Evolutionary conservation across 2,888 invertebrate genomes (phyloP).

Genomic region (Thecocarcelia acutangulata): DNA sequence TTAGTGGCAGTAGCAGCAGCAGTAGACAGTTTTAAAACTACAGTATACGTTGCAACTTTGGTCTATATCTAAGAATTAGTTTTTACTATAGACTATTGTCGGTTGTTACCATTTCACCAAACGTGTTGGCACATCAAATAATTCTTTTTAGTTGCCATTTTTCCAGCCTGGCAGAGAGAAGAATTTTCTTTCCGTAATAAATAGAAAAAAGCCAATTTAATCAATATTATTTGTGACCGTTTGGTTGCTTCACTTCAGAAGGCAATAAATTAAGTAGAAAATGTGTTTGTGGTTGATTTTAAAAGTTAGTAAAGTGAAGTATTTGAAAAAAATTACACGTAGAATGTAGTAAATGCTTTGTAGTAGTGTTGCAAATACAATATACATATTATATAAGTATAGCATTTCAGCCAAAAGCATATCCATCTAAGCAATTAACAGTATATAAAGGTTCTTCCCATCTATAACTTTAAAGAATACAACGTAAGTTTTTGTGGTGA

Average conservation of each 20-base stretch:
- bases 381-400: too few relatives aligned
- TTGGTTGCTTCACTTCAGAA: background rate
- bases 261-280: conserved; percentile 23
- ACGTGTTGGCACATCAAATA: background rate
- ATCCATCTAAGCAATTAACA: too few relatives aligned
- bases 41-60: background rate
- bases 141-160: conserved; percentile 49
- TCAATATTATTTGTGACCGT: conserved; percentile 38
- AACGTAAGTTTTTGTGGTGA: too few relatives aligned
- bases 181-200: conserved; percentile 16
- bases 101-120: conserved; percentile 41
- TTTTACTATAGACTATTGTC: conserved; percentile 14
- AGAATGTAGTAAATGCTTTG: too few relatives aligned
- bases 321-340: background rate
- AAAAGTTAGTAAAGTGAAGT: conserved; percentile 42
- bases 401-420: too few relatives aligned
- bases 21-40: conserved; percentile 21
- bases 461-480: too few relatives aligned
- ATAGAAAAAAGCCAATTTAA: conserved; percentile 32
- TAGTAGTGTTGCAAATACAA: too few relatives aligned
- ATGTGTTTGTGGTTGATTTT: conserved; percentile 71
- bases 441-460: too few relatives aligned
- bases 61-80: conserved; percentile 32
- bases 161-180: conserved; percentile 16
- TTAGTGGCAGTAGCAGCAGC: conserved; percentile 35